phyloP scores from a whole-genome alignment of 37 sponge, comb jelly and placozoan species.

The Cladorhizidae sp. region DNA sequence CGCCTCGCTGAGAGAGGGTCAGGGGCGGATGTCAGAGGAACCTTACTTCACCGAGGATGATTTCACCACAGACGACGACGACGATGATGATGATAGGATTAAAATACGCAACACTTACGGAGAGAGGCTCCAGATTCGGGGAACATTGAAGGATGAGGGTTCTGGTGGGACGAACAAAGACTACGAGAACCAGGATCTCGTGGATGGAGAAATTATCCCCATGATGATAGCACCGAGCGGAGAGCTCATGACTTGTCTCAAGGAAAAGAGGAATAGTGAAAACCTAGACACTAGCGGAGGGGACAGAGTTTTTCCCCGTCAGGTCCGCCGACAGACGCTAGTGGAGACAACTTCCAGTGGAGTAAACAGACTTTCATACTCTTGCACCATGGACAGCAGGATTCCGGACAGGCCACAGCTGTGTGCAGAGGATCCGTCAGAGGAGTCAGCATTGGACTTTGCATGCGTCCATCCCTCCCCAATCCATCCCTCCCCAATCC shows the following conservation, averaged over 20 bases:
- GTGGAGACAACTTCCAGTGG: too few relatives aligned
- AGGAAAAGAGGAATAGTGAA: neutral
- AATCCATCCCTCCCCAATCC: too few relatives aligned
- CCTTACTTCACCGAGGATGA: conserved; percentile 6
- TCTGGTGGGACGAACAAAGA: conserved; percentile 3
- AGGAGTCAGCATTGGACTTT: neutral
- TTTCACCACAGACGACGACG: neutral
- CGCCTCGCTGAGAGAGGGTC: neutral
- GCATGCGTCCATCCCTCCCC: too few relatives aligned
- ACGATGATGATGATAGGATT: conserved; percentile 22
- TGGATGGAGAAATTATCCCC: conserved; percentile 55
- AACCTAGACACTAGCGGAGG: too few relatives aligned
- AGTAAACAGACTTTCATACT: too few relatives aligned
- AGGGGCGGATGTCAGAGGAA: neutral
- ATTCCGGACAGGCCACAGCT: neutral
- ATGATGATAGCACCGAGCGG: neutral
- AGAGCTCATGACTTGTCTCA: neutral
- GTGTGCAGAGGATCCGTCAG: neutral
- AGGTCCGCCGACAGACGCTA: too few relatives aligned
- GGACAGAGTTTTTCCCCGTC: too few relatives aligned
- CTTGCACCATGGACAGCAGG: too few relatives aligned
- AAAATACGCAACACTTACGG: neutral
- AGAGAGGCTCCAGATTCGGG: conserved; percentile 8
- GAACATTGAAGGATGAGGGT: neutral
- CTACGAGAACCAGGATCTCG: conserved; percentile 47